Conservation (phyloP, 53 echinoderm and acorn worm genomes). For the Paracentrotus lividus region DNA sequence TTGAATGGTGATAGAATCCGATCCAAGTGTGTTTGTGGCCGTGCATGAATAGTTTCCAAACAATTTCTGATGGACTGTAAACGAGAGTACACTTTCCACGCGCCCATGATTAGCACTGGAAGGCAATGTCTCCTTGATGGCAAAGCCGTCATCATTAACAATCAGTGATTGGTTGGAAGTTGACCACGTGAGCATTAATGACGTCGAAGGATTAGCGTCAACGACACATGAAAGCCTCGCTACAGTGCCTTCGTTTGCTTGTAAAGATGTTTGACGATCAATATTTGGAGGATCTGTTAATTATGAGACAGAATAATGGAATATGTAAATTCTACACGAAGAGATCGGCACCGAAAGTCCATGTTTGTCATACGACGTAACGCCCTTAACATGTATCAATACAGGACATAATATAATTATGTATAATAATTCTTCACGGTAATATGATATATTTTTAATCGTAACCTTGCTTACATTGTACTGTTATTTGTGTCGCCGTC, state of each 20-base stretch:
- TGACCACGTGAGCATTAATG: conserved; percentile 36
- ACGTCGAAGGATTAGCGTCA: conserved; percentile 3
- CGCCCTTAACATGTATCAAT: too few relatives aligned
- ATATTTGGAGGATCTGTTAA: conserved; percentile 2
- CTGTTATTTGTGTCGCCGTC: not conserved
- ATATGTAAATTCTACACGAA: too few relatives aligned
- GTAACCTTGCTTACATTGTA: conserved; percentile 18
- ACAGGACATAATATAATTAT: too few relatives aligned
- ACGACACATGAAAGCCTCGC: not conserved
- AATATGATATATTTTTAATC: too few relatives aligned
- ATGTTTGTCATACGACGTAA: too few relatives aligned
- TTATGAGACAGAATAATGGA: too few relatives aligned
- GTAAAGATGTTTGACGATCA: not conserved
- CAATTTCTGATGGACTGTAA: not conserved
- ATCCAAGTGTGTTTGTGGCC: not conserved
- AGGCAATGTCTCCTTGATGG: not conserved
- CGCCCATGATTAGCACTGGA: too few relatives aligned
- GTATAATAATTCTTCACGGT: too few relatives aligned
- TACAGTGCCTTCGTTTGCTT: not conserved
- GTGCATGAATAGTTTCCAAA: not conserved
- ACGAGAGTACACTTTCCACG: not conserved
- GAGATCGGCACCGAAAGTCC: too few relatives aligned
- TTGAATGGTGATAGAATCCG: not conserved
- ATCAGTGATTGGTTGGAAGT: conserved; percentile 24
- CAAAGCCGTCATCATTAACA: not conserved